Base-by-base conservation (phyloP, 2,113 vertebrate genomes). In the Myiopsitta monachus region DNA sequence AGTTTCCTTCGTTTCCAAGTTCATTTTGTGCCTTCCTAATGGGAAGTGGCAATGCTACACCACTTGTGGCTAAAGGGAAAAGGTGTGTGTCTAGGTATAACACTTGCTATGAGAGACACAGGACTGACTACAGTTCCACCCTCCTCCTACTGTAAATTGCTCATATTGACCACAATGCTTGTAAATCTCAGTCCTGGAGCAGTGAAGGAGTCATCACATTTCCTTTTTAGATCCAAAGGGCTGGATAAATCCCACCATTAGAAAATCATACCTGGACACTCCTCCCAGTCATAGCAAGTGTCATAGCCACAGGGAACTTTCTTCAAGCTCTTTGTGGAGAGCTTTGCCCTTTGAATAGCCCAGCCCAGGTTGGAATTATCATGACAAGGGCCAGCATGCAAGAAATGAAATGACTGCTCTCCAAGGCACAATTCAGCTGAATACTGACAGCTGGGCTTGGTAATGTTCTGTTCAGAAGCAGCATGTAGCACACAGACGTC, bases 271-370 rank as follows among this genome's bases (percentile, higher is more conserved):
- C 99, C 98, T 94, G 97, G 94, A 92, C 99, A 99, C 26, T 94
- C 98, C 85, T 99, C 99, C 99, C 99, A 99, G 46, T 99, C 98
- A 6, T 99, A 99, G 90, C 99, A 99, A 36, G 95, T 98, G 94
- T 99, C 98, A 18, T 98, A 98, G 41, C 96, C 98, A 38, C 99
- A 99, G 21, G 98, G 63, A 69, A 97, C 94, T 88, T 96, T 98
- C 63, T 98, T 98, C 7, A 97, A 96, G 96, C 99, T 99, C 22
- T 93, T 95, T 9, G 78, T n/a, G 39, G 98, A 97, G 67, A 99
- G 96, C 31, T 92, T 84, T 87, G 94, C 96, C 76, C 99, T 98
- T 95, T 99, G 99, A 75, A 96, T 97, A 79, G 97, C 97, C 99
- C 99, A 99, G 36, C 97, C 95, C 91, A 99, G 39, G 68, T 90